These are phyloP conservation scores for Philotrypesis tridentata DNA, from an alignment of 1,140 invertebrate species.

Conservation along the genomic window DNA sequence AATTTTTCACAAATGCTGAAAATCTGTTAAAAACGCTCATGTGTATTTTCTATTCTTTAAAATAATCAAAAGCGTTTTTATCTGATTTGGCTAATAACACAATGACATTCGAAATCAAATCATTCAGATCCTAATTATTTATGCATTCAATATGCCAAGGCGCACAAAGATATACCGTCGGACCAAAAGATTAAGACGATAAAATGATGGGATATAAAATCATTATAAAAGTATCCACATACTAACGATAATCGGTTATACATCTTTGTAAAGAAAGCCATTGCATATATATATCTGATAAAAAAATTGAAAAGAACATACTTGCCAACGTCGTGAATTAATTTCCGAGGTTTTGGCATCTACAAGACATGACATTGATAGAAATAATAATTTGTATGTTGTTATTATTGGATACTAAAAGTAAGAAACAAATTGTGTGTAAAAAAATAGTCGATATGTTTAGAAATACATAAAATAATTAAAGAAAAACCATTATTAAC, in stretches of 20 bases:
- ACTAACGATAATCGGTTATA: neutral
- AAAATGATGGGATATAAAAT: conserved; percentile 14
- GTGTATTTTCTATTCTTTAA: too few species aligned
- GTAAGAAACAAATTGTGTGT: conserved; percentile 9
- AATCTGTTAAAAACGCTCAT: neutral
- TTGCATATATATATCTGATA: neutral
- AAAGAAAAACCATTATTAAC: neutral
- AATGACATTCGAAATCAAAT: neutral
- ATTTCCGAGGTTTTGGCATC: neutral
- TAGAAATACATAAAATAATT: neutral
- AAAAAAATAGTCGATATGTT: conserved; percentile 16
- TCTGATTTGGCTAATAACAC: neutral
- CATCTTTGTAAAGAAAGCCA: neutral
- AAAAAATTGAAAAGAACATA: neutral
- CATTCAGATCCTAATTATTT: neutral
- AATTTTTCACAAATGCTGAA: neutral
- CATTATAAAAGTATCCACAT: neutral
- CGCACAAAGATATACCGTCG: conserved; percentile 25
- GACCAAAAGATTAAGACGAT: conserved; percentile 15
- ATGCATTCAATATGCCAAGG: conserved; percentile 13
- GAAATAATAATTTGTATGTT: conserved; percentile 30
- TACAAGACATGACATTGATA: neutral
- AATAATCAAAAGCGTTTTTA: neutral
- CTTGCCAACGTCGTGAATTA: neutral
- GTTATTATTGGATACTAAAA: conserved; percentile 9